Evolutionary conservation across 2,113 vertebrate species (phyloP).

Genomic region (Lasiurus cinereus): DNA sequence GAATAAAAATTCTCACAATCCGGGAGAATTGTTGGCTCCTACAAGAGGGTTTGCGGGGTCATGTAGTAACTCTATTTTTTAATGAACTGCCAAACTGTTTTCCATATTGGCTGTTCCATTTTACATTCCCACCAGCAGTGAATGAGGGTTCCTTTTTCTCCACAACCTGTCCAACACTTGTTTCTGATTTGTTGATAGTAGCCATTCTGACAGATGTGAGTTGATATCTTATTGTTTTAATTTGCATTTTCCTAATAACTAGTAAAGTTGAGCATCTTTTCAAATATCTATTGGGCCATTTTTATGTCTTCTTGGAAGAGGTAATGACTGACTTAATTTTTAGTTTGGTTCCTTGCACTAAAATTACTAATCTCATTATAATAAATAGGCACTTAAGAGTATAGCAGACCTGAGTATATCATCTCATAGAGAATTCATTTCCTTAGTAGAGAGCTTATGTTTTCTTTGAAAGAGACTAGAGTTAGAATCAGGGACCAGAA

Average conservation of each 20-base stretch:
- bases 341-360: not conserved
- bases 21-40: not conserved
- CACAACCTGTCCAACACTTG: not conserved
- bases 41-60: not conserved
- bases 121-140: not conserved
- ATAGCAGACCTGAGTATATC: not conserved
- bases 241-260: not conserved
- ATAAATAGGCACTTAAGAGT: not conserved
- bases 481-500: not conserved
- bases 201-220: not conserved
- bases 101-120: not conserved
- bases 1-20: not conserved
- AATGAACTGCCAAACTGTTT: not conserved
- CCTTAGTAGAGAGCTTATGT: not conserved
- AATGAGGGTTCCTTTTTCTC: not conserved
- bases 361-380: slow-evolving; percentile 1
- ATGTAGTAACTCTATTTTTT: not conserved
- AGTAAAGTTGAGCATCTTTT: not conserved
- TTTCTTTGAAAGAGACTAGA: not conserved
- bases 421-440: not conserved
- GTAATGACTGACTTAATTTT: not conserved
- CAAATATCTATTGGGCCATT: not conserved
- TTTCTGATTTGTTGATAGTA: not conserved
- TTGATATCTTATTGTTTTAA: not conserved
- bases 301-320: not conserved